Base-by-base conservation (phyloP, 2,113 vertebrate genomes). In the Glaucidium brasilianum region DNA sequence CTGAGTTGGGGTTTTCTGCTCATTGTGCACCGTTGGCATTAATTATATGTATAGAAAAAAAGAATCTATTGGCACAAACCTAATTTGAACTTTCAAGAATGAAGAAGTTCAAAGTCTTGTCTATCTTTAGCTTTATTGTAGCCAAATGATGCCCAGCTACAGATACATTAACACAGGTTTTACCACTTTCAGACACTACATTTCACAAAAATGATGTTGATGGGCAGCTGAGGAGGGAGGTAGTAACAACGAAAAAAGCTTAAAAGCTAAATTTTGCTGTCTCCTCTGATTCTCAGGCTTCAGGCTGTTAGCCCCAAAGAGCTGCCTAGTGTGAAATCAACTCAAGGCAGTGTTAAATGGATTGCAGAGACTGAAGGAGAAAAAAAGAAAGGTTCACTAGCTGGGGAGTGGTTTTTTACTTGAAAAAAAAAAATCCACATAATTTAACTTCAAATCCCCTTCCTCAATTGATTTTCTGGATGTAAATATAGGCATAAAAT, bases 191-290 rank as follows among this genome's bases (percentile, higher is more conserved):
- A 90, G 66, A 85, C 41, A 75, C 47, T 41, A 53, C 35, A 35
- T 37, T 92, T 96, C 82, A 90, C 72, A 81, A 93, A 85, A 94
- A 62, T 26, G 30, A 64, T 84, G 75, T 59, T 93, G 81, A 88
- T 84, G 60, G 69, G 30, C 25, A 92, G 64, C 37, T 87, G 76
- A 83, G 60, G 47, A 95, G 11, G 49, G 18, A 85, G 29, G 49
- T 5, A 82, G 37, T 62, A 47, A 37, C 49, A 93, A 84, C 3
- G 1, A 80, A 76, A 90, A 90, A 92, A 84, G 68, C 76, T 81
- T 94, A 60, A 78, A 94, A 92, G 85, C 80, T 94, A 69, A 74
- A 69, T 92, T 92, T 95, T 95, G 45, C 63, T 71, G 27, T 85
- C 76, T 84, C 55, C 50, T 56, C 66, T 78, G 75, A 75, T 86